These are phyloP conservation scores for Julus scanicus DNA, from an alignment of 2,888 invertebrate species.

Conservation along the genomic window DNA sequence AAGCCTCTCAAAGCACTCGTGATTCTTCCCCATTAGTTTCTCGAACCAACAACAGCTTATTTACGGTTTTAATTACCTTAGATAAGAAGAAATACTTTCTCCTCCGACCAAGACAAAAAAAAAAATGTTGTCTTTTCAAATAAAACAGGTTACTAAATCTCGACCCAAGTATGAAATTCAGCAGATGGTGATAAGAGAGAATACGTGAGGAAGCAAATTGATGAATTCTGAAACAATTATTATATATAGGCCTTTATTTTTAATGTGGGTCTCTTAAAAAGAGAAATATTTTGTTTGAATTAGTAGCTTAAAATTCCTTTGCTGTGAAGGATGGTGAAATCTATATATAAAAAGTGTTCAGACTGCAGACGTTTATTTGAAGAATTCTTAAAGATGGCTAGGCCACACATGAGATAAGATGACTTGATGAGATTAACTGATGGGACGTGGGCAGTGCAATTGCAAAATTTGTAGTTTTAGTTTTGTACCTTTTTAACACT, in stretches of 20 bases:
- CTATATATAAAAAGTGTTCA: background rate
- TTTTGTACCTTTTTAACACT: constrained; percentile 13
- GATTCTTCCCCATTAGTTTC: constrained; percentile 17
- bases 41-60: background rate
- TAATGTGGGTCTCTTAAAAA: constrained; percentile 27
- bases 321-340: constrained; percentile 11
- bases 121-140: background rate
- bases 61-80: constrained; percentile 42
- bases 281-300: background rate
- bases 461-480: background rate
- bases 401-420: constrained; percentile 42
- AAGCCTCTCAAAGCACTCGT: constrained; percentile 8
- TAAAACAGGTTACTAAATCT: constrained; percentile 34
- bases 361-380: constrained; percentile 23
- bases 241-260: constrained; percentile 38
- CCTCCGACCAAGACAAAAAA: background rate
- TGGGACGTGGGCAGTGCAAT: constrained; percentile 38
- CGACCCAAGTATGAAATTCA: background rate
- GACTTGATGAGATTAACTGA: constrained; percentile 39
- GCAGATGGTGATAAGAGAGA: constrained; percentile 19
- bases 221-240: background rate
- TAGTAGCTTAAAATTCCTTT: constrained; percentile 20
- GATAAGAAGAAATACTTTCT: constrained; percentile 39
- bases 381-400: background rate
- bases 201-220: constrained; percentile 38